A percentile compares a stretch with the other conserved stretches of the same genome.
phyloP scores from a whole-genome alignment of 2,888 invertebrate genomes.

The Melikaiella ostensackeni region DNA sequence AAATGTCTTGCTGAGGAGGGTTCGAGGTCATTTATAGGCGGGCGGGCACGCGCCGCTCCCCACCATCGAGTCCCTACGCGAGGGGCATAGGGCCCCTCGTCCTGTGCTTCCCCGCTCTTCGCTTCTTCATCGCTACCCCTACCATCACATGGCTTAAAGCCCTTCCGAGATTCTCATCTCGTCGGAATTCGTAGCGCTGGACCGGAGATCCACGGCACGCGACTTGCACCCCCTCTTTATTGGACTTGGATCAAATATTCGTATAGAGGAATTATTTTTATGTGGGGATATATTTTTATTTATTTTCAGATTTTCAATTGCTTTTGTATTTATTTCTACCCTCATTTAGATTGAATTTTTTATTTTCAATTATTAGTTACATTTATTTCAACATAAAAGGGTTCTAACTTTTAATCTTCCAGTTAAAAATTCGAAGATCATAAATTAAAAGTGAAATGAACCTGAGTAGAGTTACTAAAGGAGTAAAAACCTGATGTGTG shows the following conservation, averaged over 20 bases:
- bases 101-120: conserved; percentile 30
- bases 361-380: no score
- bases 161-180: conserved; percentile 76
- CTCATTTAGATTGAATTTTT: neutral
- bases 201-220: conserved; percentile 47
- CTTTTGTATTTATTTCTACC: neutral
- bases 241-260: neutral
- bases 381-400: no score
- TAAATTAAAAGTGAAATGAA: neutral
- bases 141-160: conserved; percentile 69
- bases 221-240: conserved; percentile 45
- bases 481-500: neutral
- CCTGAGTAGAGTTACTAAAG: neutral
- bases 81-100: conserved; percentile 75
- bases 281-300: neutral
- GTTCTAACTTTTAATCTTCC: no score
- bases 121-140: conserved; percentile 70
- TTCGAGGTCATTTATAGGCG: conserved; percentile 76
- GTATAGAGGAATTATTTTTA: neutral
- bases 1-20: conserved; percentile 75
- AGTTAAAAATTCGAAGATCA: neutral
- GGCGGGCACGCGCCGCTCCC: conserved; percentile 83
- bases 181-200: conserved; percentile 46
- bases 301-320: no score
- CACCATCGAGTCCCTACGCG: conserved; percentile 78